Conservation (phyloP, 2,113 vertebrate species). For the Amphiprion percula region DNA sequence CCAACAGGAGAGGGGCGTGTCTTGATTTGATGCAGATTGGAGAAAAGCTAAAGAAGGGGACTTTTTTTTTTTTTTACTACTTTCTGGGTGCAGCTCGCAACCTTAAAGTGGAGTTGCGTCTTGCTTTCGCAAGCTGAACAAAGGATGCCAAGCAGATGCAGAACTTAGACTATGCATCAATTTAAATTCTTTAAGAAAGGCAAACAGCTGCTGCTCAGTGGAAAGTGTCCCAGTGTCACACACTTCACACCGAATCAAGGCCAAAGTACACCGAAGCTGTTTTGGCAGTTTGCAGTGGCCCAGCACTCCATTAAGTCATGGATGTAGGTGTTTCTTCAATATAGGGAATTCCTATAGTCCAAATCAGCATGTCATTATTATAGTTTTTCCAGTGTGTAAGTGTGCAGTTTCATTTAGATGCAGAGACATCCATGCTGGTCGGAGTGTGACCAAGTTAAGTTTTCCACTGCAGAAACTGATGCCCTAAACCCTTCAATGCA, state of each 20-base stretch:
- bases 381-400: slow-evolving; percentile 52
- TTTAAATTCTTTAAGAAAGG: slow-evolving; percentile 63
- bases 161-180: slow-evolving; percentile 55
- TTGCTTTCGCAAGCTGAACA: slow-evolving; percentile 51
- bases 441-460: background rate
- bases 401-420: slow-evolving; percentile 18
- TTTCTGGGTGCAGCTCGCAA: slow-evolving; percentile 7
- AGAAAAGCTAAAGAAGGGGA: slow-evolving; percentile 2
- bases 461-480: slow-evolving; percentile 2
- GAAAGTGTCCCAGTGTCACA: slow-evolving; percentile 56
- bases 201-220: slow-evolving; percentile 65
- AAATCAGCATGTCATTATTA: slow-evolving; percentile 13
- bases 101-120: slow-evolving; percentile 9
- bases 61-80: slow-evolving; percentile 18
- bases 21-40: slow-evolving; percentile 37
- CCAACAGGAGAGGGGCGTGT: background rate
- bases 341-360: slow-evolving; percentile 44
- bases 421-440: slow-evolving; percentile 4
- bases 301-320: slow-evolving; percentile 49
- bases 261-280: slow-evolving; percentile 46
- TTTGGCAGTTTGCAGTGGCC: slow-evolving; percentile 50
- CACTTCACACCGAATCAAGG: slow-evolving; percentile 26
- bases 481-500: too few species aligned
- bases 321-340: slow-evolving; percentile 58
- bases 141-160: slow-evolving; percentile 47